phyloP scores from a whole-genome alignment of 2,797 vertebrate genomes.

The Chelmon rostratus region DNA sequence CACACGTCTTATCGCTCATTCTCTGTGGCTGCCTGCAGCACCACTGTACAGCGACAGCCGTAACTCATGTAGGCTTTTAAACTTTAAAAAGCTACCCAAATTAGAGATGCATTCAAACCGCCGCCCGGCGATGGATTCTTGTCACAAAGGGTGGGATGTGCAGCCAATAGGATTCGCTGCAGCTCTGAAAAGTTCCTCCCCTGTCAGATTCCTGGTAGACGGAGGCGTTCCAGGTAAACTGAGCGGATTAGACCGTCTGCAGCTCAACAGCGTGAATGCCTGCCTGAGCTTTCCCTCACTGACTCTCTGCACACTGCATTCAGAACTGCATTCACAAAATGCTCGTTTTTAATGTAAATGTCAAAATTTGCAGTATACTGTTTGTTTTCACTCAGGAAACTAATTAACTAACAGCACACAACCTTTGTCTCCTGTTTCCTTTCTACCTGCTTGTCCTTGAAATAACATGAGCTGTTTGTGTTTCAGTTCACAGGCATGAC shows the following conservation, averaged over 20 bases:
- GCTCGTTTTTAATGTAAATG: background rate
- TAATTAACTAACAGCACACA: background rate
- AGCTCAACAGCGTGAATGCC: constrained; percentile 30
- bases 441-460: background rate
- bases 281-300: constrained; percentile 16
- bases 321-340: constrained; percentile 12
- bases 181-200: constrained; percentile 5
- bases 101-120: background rate
- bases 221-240: constrained; percentile 41
- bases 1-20: no score
- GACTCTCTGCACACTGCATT: background rate
- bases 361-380: background rate
- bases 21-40: no score
- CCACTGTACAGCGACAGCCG: no score
- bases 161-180: constrained; percentile 23
- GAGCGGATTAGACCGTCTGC: constrained; percentile 47
- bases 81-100: background rate
- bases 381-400: background rate
- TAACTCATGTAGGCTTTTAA: no score
- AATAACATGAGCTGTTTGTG: background rate
- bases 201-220: constrained; percentile 18
- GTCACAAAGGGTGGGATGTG: background rate
- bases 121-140: background rate
- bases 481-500: background rate
- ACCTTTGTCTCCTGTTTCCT: background rate